phyloP scores from a whole-genome alignment of 2,797 vertebrate genomes.

The Toxotes lorentzi region DNA sequence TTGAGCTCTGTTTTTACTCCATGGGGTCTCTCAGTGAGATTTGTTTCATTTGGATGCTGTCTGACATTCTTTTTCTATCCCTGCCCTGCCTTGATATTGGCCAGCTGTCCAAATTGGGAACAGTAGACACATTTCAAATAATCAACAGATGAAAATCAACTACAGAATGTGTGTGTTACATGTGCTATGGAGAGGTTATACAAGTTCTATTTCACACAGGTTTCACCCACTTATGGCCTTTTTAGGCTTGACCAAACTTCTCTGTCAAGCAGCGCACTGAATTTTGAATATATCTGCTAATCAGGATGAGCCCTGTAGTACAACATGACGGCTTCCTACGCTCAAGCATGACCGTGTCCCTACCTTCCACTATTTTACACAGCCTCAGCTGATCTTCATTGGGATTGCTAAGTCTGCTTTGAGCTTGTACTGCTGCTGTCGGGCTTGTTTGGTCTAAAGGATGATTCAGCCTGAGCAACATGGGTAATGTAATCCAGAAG shows the following conservation, averaged over 20 bases:
- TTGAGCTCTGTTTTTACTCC: conserved; percentile 37
- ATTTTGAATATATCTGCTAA: neutral
- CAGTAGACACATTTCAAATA: conserved; percentile 54
- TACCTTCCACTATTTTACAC: neutral
- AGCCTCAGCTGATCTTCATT: conserved; percentile 8
- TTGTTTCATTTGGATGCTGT: conserved; percentile 76
- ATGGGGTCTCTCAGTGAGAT: conserved; percentile 43
- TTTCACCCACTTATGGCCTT: neutral
- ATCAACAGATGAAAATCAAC: conserved; percentile 51
- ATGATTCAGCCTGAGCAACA: neutral
- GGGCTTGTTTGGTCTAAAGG: conserved; percentile 1
- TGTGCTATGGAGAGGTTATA: conserved; percentile 21
- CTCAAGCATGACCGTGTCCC: neutral
- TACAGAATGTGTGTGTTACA: conserved; percentile 42
- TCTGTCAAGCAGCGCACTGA: neutral
- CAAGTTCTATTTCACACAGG: conserved; percentile 26
- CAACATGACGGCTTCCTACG: neutral
- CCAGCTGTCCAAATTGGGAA: conserved; percentile 48
- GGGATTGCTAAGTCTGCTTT: conserved; percentile 4
- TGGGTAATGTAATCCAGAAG: neutral
- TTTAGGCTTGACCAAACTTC: neutral
- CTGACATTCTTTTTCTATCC: conserved; percentile 73
- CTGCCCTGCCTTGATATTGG: conserved; percentile 42
- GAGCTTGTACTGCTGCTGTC: conserved; percentile 5
- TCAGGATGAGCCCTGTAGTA: neutral